These are phyloP conservation scores for Nymphalis urticae DNA, from an alignment of 2,888 invertebrate genomes.

Conservation along the genomic window DNA sequence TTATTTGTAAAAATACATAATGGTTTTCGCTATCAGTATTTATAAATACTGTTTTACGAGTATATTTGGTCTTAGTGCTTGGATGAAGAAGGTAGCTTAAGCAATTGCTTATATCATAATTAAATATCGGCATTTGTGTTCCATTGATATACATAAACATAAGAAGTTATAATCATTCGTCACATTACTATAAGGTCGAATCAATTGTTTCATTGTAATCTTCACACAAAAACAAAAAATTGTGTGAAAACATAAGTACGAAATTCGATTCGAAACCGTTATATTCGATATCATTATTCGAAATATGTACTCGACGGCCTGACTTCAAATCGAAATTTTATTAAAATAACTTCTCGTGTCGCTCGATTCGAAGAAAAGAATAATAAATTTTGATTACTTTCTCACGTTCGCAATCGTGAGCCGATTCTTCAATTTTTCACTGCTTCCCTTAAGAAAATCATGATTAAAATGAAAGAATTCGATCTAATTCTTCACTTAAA, in stretches of 20 bases:
- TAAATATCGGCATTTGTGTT: too few relatives aligned
- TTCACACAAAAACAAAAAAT: conserved; percentile 9
- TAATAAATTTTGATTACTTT: conserved; percentile 79
- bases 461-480: conserved; percentile 69
- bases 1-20: too few relatives aligned
- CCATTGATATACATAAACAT: too few relatives aligned
- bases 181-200: too few relatives aligned
- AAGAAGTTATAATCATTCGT: too few relatives aligned
- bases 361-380: conserved; percentile 67
- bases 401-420: conserved; percentile 76
- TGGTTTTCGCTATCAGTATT: too few relatives aligned
- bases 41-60: too few relatives aligned
- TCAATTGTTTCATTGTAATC: not conserved
- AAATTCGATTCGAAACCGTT: conserved; percentile 7
- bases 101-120: too few relatives aligned
- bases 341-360: conserved; percentile 63
- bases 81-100: too few relatives aligned
- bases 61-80: too few relatives aligned
- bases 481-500: conserved; percentile 41
- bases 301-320: conserved; percentile 46
- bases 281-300: conserved; percentile 10
- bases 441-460: conserved; percentile 61
- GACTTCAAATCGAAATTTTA: conserved; percentile 51
- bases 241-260: conserved; percentile 7
- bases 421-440: conserved; percentile 72